Conservation (phyloP, 2,888 invertebrate species). For the Eudasyphora cyanicolor region DNA sequence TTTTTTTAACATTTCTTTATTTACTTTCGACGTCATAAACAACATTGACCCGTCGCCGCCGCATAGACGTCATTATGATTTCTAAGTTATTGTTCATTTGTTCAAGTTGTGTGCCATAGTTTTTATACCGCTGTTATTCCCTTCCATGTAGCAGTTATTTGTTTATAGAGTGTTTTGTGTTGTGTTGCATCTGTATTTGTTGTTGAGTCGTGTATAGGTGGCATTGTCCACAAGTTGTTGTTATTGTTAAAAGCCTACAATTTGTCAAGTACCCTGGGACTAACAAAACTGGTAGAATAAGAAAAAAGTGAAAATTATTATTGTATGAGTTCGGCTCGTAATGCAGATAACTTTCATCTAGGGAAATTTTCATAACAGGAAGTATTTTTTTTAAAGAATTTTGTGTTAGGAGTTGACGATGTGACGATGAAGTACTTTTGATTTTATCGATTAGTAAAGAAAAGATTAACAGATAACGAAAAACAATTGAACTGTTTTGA, state of each 20-base stretch:
- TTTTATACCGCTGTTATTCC: constrained; percentile 2
- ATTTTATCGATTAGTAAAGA: background rate
- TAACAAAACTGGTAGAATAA: background rate
- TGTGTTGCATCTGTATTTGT: background rate
- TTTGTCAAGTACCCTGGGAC: constrained; percentile 34
- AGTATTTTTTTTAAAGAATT: too few species aligned
- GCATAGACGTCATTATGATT: constrained; percentile 28
- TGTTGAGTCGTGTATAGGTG: background rate
- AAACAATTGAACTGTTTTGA: background rate
- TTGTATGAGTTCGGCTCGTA: background rate
- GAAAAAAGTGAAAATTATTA: constrained; percentile 17
- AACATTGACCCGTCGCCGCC: constrained; percentile 2
- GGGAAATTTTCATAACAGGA: constrained; percentile 23
- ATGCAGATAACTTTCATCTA: background rate
- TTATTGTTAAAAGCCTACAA: constrained; percentile 9
- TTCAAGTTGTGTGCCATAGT: constrained; percentile 22
- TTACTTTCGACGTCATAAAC: background rate
- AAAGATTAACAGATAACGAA: background rate
- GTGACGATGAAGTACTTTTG: background rate
- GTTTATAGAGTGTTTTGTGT: background rate
- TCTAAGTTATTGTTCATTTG: constrained; percentile 43
- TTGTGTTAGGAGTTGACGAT: background rate
- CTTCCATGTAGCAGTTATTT: background rate
- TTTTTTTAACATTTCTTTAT: background rate
- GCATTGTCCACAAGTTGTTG: background rate